Percentiles rank a stretch among this genome's conserved stretches.
Conservation (phyloP, 1,140 invertebrate species). For the Medauroidea extradentata region DNA sequence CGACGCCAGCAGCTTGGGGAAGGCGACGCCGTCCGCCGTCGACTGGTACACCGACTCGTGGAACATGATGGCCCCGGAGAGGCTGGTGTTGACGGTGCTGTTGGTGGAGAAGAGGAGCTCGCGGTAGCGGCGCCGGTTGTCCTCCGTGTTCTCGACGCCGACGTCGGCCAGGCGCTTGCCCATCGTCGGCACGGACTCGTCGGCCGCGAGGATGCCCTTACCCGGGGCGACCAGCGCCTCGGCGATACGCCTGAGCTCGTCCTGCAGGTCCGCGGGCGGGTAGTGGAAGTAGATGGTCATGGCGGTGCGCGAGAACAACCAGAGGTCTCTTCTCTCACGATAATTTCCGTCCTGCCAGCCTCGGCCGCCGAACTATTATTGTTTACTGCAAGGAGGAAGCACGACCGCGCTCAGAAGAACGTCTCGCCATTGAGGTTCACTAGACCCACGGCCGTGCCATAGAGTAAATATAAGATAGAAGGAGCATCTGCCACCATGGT, state of each 20-base stretch:
- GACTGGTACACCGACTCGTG: constrained; percentile 98
- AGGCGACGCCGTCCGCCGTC: constrained; percentile 78
- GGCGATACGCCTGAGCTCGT: constrained; percentile 85
- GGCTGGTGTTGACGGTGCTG: constrained; percentile 64
- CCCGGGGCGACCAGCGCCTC: constrained; percentile 85
- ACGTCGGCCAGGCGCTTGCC: constrained; percentile 77
- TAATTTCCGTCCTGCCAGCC: no score
- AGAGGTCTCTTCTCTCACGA: no score
- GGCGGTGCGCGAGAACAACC: no score
- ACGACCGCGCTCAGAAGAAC: no score
- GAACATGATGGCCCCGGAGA: constrained; percentile 92
- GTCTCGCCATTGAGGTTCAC: no score
- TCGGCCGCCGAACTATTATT: no score
- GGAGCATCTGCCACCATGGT: no score
- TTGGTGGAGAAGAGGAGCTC: constrained; percentile 89
- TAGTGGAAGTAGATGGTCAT: constrained; percentile 82
- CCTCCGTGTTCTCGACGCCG: constrained; percentile 79
- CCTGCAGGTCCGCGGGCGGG: constrained; percentile 78
- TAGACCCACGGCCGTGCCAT: no score
- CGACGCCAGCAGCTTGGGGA: constrained; percentile 75
- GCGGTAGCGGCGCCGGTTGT: constrained; percentile 74
- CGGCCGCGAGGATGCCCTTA: constrained; percentile 86
- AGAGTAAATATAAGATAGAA: no score
- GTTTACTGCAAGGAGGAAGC: no score
- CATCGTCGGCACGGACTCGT: constrained; percentile 83